Base-by-base conservation (phyloP, 2,113 vertebrate species). In the Siphamia tubifer region DNA sequence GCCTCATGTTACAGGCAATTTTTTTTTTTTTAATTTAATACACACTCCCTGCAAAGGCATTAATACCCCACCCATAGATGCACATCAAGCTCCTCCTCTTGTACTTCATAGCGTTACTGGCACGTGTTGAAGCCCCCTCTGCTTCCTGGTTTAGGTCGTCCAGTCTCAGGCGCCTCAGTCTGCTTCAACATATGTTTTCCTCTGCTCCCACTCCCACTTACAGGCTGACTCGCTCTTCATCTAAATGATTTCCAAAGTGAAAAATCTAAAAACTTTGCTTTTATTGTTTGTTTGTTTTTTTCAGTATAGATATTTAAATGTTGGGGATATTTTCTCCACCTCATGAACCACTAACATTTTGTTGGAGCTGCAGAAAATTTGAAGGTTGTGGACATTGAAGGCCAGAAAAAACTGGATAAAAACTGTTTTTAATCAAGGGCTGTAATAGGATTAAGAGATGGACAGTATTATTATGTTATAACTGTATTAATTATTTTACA, bases 81-180 rank as follows among this genome's bases (percentile, higher is more conserved):
- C 5, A 21, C 16, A 17, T 2, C 30, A 52, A 45, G 74, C 69
- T 52, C 83, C 79, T 39, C 75, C 79, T 75, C 67, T 24, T 81
- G 72, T 75, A 57, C 45, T 30, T 19, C 3, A 5, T 40, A 32
- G 47, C 1, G 12, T 3, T 8, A 0, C 10, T 0, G 17, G 45
- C 74, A 75, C 40, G 36, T 89, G 68, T 56, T 31, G 21, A 6
- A 61, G 43, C 31, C 44, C 49, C 36, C 49, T 20, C 12, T 27
- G 45, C 34, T 70, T 73, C 48, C 65, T 68, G 43, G 40, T 2
- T 63, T 53, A 48, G 61, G 21, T 63, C 36, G 49, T 6, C 6
- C 2, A 6, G 11, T 28, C 34, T 35, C 31, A 40, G n/a, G 15
- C 28, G 24, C 54, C 30, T 17, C 27, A 31, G 1, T 3, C 44